Evolutionary conservation across 2,113 vertebrate species (phyloP).

Genomic region (Conger conger): DNA sequence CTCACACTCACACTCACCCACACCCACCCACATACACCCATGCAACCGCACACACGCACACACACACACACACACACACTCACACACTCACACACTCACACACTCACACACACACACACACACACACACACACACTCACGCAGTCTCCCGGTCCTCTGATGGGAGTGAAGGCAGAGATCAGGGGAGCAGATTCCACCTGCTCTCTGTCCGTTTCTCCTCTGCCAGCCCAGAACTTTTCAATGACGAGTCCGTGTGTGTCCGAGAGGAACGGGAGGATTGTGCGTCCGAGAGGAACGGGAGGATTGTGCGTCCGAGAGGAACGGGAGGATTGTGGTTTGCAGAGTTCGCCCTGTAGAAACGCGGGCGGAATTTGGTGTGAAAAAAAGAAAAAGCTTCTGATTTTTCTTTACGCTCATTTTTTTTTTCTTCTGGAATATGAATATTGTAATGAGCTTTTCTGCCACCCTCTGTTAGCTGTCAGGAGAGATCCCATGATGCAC

Average conservation of each 20-base stretch:
- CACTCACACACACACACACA: not conserved
- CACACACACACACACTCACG: conserved; percentile 11
- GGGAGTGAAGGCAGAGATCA: not conserved
- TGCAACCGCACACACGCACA: no score
- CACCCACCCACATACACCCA: conserved; percentile 8
- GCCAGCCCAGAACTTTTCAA: no score
- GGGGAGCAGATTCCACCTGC: not conserved
- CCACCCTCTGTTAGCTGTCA: conserved; percentile 55
- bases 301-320: no score
- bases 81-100: conserved; percentile 11
- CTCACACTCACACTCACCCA: not conserved
- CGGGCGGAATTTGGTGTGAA: not conserved
- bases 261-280: no score
- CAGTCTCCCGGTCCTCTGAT: no score
- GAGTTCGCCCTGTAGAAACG: no score
- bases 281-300: no score
- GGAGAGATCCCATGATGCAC: conserved; percentile 51
- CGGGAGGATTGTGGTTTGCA: no score
- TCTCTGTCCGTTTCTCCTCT: not conserved
- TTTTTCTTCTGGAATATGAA: not conserved
- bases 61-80: not conserved
- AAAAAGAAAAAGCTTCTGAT: no score
- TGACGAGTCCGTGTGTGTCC: no score
- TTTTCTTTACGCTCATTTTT: no score
- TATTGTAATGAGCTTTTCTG: conserved; percentile 47